Conservation (phyloP, 2,797 vertebrate genomes). For the Telmatherina bonti region DNA sequence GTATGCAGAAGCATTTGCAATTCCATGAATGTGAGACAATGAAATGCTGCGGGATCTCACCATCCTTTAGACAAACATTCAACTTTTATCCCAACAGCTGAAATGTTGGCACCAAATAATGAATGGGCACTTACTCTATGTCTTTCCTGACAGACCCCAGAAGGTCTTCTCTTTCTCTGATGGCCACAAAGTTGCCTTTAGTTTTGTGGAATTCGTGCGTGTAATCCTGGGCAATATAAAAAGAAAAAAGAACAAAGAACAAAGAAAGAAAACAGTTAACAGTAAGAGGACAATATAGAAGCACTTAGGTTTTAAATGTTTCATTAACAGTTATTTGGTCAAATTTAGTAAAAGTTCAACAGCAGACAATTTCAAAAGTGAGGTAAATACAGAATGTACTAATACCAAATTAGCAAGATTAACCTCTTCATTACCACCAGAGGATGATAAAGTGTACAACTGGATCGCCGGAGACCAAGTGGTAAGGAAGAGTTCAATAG, state of each 20-base stretch:
- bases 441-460: too few species aligned
- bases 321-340: neutral
- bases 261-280: conserved; percentile 2
- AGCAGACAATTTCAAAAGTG: neutral
- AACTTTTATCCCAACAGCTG: neutral
- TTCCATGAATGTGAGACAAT: neutral
- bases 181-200: conserved; percentile 95
- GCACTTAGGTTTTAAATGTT: neutral
- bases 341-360: neutral
- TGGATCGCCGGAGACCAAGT: too few species aligned
- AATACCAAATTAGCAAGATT: neutral
- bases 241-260: neutral
- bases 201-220: conserved; percentile 99
- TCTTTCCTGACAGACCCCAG: conserved; percentile 97
- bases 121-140: conserved; percentile 91
- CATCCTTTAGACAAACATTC: neutral
- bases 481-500: too few species aligned
- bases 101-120: conserved; percentile 2
- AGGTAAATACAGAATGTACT: neutral
- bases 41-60: neutral
- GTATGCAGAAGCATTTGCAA: neutral
- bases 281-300: neutral
- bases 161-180: conserved; percentile 96
- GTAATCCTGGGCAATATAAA: conserved; percentile 88
- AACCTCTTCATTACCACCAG: too few species aligned